These are phyloP conservation scores for Arctocebus calabarensis DNA, from an alignment of 2,797 vertebrate genomes.

Conservation along the genomic window DNA sequence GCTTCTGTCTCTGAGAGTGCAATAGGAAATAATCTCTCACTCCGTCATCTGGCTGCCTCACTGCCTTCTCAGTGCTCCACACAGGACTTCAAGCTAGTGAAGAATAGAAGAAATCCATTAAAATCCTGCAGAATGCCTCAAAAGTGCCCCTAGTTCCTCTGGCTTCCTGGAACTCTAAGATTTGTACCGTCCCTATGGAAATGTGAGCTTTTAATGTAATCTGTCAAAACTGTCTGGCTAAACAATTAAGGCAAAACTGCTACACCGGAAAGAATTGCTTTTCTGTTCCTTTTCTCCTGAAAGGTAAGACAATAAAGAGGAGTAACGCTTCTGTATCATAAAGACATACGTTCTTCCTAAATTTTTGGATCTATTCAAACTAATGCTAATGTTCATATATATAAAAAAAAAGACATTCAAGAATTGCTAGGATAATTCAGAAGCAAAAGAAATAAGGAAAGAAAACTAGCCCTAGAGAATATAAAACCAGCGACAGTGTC, in stretches of 20 bases:
- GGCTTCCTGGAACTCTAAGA: background rate
- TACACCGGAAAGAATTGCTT: background rate
- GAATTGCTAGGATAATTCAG: background rate
- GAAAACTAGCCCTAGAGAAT: background rate
- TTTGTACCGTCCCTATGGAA: background rate
- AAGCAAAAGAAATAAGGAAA: background rate
- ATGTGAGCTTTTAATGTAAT: conserved; percentile 30
- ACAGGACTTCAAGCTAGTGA: background rate
- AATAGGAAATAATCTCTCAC: background rate
- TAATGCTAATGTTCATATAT: background rate
- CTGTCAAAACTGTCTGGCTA: background rate
- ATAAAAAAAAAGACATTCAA: background rate
- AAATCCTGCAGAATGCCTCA: background rate
- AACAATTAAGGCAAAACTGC: background rate
- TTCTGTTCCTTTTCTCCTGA: background rate
- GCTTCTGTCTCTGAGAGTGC: background rate
- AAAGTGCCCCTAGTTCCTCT: background rate
- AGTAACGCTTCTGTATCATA: background rate
- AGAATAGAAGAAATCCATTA: background rate
- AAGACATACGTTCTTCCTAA: background rate
- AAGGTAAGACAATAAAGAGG: background rate
- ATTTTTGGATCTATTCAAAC: background rate
- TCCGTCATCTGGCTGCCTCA: background rate
- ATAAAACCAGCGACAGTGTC: background rate
- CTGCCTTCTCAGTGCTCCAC: background rate